Percentiles rank a stretch among this genome's conserved stretches.
phyloP scores from a whole-genome alignment of 1,140 invertebrate species.

The Centruroides sculpturatus region DNA sequence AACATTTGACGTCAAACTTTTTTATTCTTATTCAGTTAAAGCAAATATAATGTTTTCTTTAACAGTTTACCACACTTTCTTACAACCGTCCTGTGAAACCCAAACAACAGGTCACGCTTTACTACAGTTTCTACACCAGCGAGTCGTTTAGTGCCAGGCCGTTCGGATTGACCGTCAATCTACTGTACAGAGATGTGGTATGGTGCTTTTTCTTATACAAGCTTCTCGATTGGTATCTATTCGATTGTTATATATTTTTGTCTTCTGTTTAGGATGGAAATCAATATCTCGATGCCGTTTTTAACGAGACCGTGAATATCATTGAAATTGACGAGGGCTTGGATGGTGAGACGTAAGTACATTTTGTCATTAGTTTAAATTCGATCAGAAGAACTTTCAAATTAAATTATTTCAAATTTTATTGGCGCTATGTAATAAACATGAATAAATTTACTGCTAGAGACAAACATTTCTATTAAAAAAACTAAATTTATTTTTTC shows the following conservation, averaged over 20 bases:
- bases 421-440: no score
- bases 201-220: conserved; percentile 18
- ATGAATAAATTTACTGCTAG: no score
- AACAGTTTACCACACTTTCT: conserved; percentile 69
- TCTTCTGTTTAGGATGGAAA: conserved; percentile 37
- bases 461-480: no score
- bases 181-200: conserved; percentile 80
- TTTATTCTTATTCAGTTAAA: no score
- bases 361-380: background rate
- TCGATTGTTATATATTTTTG: background rate
- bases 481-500: conserved; percentile 3
- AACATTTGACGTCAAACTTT: no score
- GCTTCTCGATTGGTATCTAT: background rate
- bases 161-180: conserved; percentile 84
- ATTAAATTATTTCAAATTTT: no score
- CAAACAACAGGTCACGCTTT: conserved; percentile 81
- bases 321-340: conserved; percentile 91
- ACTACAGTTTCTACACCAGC: conserved; percentile 87
- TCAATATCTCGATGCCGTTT: conserved; percentile 74
- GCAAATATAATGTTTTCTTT: conserved; percentile 2
- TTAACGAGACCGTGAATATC: conserved; percentile 96
- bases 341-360: conserved; percentile 77
- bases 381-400: no score
- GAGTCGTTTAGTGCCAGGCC: conserved; percentile 90
- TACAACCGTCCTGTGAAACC: conserved; percentile 81